Evolutionary conservation across 2,888 invertebrate species (phyloP), one percentile per base, ranked within the genome.

Genomic region (Unio delphinus): DNA sequence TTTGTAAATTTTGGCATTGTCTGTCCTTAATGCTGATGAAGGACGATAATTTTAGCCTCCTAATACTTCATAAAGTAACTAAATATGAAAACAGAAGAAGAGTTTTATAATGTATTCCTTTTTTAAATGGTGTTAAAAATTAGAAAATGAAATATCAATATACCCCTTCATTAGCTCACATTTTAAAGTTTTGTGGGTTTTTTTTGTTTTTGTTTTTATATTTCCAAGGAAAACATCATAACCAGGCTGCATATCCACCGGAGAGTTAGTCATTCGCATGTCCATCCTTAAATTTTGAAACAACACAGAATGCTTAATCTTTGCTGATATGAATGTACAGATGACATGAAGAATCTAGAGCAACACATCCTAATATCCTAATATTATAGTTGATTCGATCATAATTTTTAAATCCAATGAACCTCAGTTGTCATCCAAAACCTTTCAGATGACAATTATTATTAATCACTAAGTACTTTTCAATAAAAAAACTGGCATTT

Each of bases 141-240:
- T n/a, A 45, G 45, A n/a, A 63, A 54, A 63, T 23, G 63, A 63
- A 20, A 30, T 23, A 34, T 30, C 60, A 20, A 60, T 60, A 30
- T 61, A 18, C 8, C 28, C 54, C n/a, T 20, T 17, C 55, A 18
- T 45, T 20, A 26, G 23, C 18, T 55, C 55, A 17, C 3, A 23
- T 54, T 45, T 34, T 62, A 55, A 55, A 26, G 34, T 63, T 34
- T 63, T 54, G 63, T 62, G 45, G 55, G 18, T n/a, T 63, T 45
- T 63, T 45, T 30, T 28, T 55, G 55, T 55, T 15, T 55, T 63
- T 63, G 55, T 54, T 54, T 54, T 26, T 23, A 54, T 62, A n/a
- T 34, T 34, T 34, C 7, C 34, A 34, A 34, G 34, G 34, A 34
- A 34, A 34, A 34, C 34, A 34, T 30, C 54, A 4, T 63, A 54